A percentile compares a stretch with the other conserved stretches of the same genome.
Conservation (phyloP, 2,113 vertebrate species). For the Turnix velox region DNA sequence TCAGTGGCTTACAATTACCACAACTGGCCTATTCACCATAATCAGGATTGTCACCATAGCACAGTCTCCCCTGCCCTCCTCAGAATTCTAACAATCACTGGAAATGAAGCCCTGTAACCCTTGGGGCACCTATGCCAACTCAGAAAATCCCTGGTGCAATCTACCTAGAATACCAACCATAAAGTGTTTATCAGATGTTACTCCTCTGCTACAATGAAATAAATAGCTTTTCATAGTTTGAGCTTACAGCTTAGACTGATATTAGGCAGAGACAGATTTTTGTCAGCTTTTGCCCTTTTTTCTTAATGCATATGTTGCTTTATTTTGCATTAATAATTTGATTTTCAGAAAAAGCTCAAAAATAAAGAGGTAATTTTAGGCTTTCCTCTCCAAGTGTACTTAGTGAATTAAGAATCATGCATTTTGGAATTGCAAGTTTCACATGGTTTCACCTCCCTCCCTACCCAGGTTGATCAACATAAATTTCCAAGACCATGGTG, state of each 20-base stretch:
- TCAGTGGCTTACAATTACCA: neutral
- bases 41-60: neutral
- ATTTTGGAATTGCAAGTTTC: neutral
- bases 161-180: neutral
- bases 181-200: neutral
- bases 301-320: neutral
- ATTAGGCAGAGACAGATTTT: neutral
- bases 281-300: neutral
- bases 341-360: neutral
- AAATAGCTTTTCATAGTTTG: neutral
- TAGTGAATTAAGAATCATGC: neutral
- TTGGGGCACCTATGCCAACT: neutral
- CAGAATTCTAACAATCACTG: neutral
- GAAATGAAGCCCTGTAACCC: neutral
- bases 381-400: neutral
- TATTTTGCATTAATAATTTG: neutral
- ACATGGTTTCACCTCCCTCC: neutral
- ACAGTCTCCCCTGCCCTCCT: neutral
- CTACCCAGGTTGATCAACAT: neutral
- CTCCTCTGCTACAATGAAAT: neutral
- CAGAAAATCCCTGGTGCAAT: neutral
- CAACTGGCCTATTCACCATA: neutral
- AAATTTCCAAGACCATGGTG: neutral
- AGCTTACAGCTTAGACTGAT: neutral
- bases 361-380: neutral